phyloP scores from a whole-genome alignment of 2,113 vertebrate species.

The Steatornis caripensis region DNA sequence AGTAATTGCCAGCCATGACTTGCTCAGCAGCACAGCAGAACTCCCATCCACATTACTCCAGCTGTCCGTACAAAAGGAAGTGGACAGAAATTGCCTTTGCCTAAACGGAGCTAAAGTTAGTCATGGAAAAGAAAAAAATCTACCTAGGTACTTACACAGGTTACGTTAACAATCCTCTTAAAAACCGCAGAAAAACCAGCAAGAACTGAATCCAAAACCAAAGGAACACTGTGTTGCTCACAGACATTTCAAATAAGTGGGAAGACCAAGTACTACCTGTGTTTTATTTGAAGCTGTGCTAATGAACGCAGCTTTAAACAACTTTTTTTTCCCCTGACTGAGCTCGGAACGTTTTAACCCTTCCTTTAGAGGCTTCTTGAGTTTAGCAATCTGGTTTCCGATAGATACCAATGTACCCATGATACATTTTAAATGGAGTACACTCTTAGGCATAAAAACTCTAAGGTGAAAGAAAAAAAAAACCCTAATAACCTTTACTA shows the following conservation, averaged over 20 bases:
- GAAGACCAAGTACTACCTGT: neutral
- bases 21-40: neutral
- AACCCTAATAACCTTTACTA: neutral
- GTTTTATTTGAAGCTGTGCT: neutral
- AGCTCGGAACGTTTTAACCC: neutral
- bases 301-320: neutral
- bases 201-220: neutral
- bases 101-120: neutral
- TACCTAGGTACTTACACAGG: neutral
- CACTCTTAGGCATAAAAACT: neutral
- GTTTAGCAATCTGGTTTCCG: neutral
- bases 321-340: neutral
- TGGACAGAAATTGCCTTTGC: neutral
- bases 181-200: neutral
- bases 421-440: neutral
- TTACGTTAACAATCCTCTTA: neutral
- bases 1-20: neutral
- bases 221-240: rapidly evolving
- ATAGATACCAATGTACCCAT: neutral
- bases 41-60: neutral
- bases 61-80: neutral
- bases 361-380: neutral
- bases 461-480: neutral
- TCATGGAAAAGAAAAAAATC: neutral
- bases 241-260: neutral